A percentile compares a stretch with the other conserved stretches of the same genome.
These are phyloP conservation scores for Elegia similella DNA, from an alignment of 2,888 invertebrate species.

Conservation along the genomic window DNA sequence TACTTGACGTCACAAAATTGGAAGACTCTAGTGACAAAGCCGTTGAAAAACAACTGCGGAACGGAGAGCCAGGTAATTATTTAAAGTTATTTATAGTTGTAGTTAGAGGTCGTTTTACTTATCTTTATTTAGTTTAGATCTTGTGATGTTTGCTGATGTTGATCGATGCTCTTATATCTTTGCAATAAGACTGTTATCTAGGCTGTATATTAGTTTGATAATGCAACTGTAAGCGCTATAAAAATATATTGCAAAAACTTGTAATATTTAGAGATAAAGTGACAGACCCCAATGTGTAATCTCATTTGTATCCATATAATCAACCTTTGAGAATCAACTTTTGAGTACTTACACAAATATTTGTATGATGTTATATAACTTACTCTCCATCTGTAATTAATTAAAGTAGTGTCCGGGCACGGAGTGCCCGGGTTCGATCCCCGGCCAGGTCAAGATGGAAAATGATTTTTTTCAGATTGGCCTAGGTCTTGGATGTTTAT, in stretches of 20 bases:
- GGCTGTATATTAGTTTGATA: conserved; percentile 27
- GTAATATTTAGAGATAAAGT: too few relatives aligned
- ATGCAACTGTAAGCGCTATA: not conserved
- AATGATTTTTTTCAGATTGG: too few relatives aligned
- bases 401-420: too few relatives aligned
- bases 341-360: too few relatives aligned
- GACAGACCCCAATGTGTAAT: too few relatives aligned
- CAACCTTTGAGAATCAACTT: too few relatives aligned
- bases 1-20: conserved; percentile 67
- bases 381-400: not conserved
- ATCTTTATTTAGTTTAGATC: conserved; percentile 39
- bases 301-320: too few relatives aligned
- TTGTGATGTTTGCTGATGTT: conserved; percentile 43
- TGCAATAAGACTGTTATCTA: conserved; percentile 33
- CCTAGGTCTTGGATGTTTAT: too few relatives aligned
- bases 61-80: conserved; percentile 63
- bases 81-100: conserved; percentile 1
- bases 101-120: conserved; percentile 13
- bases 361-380: too few relatives aligned
- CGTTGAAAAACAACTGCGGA: conserved; percentile 43
- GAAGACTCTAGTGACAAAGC: conserved; percentile 48
- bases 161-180: conserved; percentile 46
- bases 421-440: too few relatives aligned
- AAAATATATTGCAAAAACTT: too few relatives aligned
- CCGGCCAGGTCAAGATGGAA: too few relatives aligned